Base-by-base conservation (phyloP, 2,888 invertebrate species). In the Eueremaeus valkanovi region DNA sequence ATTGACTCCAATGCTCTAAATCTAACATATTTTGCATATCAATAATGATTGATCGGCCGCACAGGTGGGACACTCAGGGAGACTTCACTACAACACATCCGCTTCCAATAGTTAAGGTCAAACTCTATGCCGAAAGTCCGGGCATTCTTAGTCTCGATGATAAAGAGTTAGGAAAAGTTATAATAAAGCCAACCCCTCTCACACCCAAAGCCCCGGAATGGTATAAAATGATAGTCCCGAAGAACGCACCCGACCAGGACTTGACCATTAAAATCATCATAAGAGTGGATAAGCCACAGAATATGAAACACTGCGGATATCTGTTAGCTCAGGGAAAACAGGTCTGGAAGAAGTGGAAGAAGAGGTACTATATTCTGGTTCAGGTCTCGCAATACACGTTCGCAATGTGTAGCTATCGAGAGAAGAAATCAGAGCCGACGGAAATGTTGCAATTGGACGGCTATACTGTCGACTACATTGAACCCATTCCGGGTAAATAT, bases 401-500 rank as follows among this genome's bases (percentile, higher is more conserved):
- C 86, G 98, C 99, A 63, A 93, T 99, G 90, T 99, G 99, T 86
- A 97, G 95, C 81, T 99, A 98, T 85, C 93, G 97, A 85, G 97
- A 99, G 85, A 98, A 97, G 87, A 98, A 98, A 86, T 92, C 95
- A 31, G 98, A 99, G 85, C 99, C 99, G 18, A 94, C 96, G 33
- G 99, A 99, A 86, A 97, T 99, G 93, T 95, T 98, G 92, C 97
- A 98, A 85, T 87, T 99, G 76, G 99, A 99, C 85, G 98, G 96
- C 24, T 99, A 96, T 85, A 99, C 98, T 61, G 98, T 99, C 58
- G 99, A 99, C 85, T 99, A 99, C 85, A 95, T 95, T 66, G 98
- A 99, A 86, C 90, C 95, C 81, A 92, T 93, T 80, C 92, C 92
- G 86, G 95, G 94, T 94, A 86, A n/a, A n/a, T n/a, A n/a, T n/a